Conservation (phyloP, 2,888 invertebrate genomes). For the Argyresthia albistria region DNA sequence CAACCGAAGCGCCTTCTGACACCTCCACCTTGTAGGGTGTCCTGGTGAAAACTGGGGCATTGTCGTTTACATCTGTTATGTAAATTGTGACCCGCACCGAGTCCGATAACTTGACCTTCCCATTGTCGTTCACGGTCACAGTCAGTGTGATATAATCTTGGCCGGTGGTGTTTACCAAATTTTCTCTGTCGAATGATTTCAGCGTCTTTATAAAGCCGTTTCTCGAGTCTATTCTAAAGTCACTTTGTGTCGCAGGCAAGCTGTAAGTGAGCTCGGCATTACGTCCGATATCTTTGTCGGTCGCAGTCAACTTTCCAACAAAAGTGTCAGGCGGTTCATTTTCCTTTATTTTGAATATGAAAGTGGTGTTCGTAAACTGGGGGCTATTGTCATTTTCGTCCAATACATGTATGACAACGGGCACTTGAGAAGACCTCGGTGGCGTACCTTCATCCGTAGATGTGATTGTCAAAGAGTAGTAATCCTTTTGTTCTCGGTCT, state of each 20-base stretch:
- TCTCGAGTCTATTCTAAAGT: constrained; percentile 90
- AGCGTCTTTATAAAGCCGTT: constrained; percentile 92
- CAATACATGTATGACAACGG: constrained; percentile 92
- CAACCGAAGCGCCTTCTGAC: constrained; percentile 87
- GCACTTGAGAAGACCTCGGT: constrained; percentile 86
- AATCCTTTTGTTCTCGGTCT: constrained; percentile 92
- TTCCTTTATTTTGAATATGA: constrained; percentile 91
- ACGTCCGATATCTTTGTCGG: constrained; percentile 90
- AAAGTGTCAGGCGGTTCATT: constrained; percentile 92
- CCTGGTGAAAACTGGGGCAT: constrained; percentile 87
- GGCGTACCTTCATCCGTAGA: constrained; percentile 87
- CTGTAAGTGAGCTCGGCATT: constrained; percentile 93
- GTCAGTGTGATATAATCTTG: constrained; percentile 87
- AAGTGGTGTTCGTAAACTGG: constrained; percentile 90
- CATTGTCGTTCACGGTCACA: constrained; percentile 91
- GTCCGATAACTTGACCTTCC: constrained; percentile 80
- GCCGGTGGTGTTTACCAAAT: constrained; percentile 82
- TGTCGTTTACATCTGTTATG: constrained; percentile 93
- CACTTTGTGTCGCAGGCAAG: constrained; percentile 79
- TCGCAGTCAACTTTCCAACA: constrained; percentile 92
- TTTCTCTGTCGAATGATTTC: constrained; percentile 91
- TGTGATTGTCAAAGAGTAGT: constrained; percentile 89
- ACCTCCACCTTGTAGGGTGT: constrained; percentile 91
- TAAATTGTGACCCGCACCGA: constrained; percentile 90
- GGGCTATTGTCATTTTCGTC: constrained; percentile 98